Percentiles rank a stretch among this genome's conserved stretches.
Evolutionary conservation across 2,797 vertebrate species (phyloP).

Genomic region (Gambusia yucatana): DNA sequence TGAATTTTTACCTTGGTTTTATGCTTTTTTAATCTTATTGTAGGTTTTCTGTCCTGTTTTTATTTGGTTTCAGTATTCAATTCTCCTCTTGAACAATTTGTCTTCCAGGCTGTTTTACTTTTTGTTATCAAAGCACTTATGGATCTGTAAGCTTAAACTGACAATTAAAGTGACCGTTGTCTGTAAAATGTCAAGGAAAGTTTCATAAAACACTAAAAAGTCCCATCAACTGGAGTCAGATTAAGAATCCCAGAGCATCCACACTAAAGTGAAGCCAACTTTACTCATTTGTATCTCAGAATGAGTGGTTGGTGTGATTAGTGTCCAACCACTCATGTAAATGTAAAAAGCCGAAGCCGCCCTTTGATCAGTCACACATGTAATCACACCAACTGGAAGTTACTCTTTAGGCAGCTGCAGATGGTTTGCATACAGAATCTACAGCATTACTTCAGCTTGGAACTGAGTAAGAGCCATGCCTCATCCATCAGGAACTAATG

Average conservation of each 20-base stretch:
- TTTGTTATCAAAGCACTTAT: background rate
- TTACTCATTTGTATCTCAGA: slow-evolving; percentile 40
- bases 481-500: slow-evolving; percentile 49
- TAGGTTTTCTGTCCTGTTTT: background rate
- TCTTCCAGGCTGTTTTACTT: background rate
- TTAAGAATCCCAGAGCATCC: slow-evolving; percentile 21
- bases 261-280: slow-evolving; percentile 47
- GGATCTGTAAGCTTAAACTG: background rate
- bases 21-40: background rate
- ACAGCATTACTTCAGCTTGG: slow-evolving; percentile 26
- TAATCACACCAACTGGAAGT: slow-evolving; percentile 63
- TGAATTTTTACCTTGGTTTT: background rate
- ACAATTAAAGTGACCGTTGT: background rate
- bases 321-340: slow-evolving; percentile 27
- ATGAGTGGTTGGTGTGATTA: slow-evolving; percentile 50
- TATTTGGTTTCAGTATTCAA: background rate
- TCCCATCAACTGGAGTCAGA: background rate
- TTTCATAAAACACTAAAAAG: background rate
- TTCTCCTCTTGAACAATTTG: background rate
- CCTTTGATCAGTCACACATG: slow-evolving; percentile 67
- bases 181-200: background rate
- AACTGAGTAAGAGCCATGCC: slow-evolving; percentile 30
- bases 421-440: slow-evolving; percentile 31
- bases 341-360: slow-evolving; percentile 42
- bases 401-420: slow-evolving; percentile 51